phyloP scores from a whole-genome alignment of 2,888 invertebrate genomes.

The Tigriopus californicus region DNA sequence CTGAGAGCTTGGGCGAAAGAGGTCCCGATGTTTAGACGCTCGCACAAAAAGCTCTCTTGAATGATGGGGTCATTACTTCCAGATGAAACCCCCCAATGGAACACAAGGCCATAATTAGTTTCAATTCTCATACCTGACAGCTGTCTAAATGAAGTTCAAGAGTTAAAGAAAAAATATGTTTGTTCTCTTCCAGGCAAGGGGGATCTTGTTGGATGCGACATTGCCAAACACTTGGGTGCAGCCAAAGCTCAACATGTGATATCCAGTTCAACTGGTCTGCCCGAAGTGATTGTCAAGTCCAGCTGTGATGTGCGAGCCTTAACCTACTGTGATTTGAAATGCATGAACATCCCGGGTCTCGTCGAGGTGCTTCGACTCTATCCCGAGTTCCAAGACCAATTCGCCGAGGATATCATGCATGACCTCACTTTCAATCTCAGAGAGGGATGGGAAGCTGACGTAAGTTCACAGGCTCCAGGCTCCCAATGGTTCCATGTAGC shows the following conservation, averaged over 20 bases:
- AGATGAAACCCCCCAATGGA: too few relatives aligned
- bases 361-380: slow-evolving; percentile 73
- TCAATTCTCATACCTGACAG: too few relatives aligned
- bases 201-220: slow-evolving; percentile 81
- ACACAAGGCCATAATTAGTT: too few relatives aligned
- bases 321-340: slow-evolving; percentile 88
- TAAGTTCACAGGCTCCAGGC: slow-evolving; percentile 28
- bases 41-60: too few relatives aligned
- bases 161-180: slow-evolving; percentile 6
- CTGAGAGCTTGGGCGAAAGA: too few relatives aligned
- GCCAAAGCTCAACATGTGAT: slow-evolving; percentile 29
- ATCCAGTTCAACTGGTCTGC: slow-evolving; percentile 27
- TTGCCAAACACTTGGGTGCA: slow-evolving; percentile 54
- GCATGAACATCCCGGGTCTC: slow-evolving; percentile 73
- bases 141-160: too few relatives aligned
- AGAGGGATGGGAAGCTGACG: slow-evolving; percentile 77
- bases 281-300: slow-evolving; percentile 69
- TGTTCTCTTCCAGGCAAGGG: slow-evolving; percentile 54
- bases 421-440: slow-evolving; percentile 83
- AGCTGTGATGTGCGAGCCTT: slow-evolving; percentile 86
- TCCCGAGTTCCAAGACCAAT: slow-evolving; percentile 85
- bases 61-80: too few relatives aligned
- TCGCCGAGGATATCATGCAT: slow-evolving; percentile 80
- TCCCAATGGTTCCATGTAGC: not conserved
- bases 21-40: too few relatives aligned